Percentiles rank a stretch among this genome's conserved stretches.
Conservation (phyloP, 1,140 invertebrate genomes). For the Bursaphelenchus mucronatus region DNA sequence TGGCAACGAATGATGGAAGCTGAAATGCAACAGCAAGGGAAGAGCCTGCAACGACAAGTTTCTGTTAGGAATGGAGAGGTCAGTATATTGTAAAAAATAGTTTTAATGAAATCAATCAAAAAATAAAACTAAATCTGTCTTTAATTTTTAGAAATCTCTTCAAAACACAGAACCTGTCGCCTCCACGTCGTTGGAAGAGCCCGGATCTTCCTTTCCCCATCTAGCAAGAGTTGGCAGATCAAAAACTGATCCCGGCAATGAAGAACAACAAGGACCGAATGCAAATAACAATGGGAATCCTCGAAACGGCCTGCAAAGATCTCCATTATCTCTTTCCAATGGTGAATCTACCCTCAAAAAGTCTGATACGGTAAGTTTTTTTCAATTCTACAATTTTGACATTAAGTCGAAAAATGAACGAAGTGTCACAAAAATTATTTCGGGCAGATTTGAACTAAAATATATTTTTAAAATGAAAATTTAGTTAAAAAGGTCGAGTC, state of each 20-base stretch:
- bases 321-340: background rate
- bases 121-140: conserved; percentile 9
- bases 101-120: background rate
- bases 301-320: conserved; percentile 9
- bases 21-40: conserved; percentile 20
- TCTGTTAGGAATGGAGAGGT: background rate
- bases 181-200: background rate
- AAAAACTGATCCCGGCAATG: conserved; percentile 34
- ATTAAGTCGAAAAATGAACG: background rate
- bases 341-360: conserved; percentile 9
- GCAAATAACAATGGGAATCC: conserved; percentile 23
- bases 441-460: background rate
- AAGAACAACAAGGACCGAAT: conserved; percentile 8
- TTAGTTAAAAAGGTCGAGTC: conserved; percentile 37
- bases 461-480: conserved; percentile 17
- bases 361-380: background rate
- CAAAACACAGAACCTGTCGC: background rate
- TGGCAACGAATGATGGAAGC: conserved; percentile 36
- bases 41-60: conserved; percentile 16
- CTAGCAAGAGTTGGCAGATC: conserved; percentile 28
- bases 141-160: conserved; percentile 10
- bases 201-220: too few relatives aligned
- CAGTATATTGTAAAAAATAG: too few relatives aligned
- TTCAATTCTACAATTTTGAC: conserved; percentile 3
- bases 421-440: background rate